These are phyloP conservation scores for Oryzias melastigma DNA, from an alignment of 2,113 vertebrate genomes.

Conservation along the genomic window DNA sequence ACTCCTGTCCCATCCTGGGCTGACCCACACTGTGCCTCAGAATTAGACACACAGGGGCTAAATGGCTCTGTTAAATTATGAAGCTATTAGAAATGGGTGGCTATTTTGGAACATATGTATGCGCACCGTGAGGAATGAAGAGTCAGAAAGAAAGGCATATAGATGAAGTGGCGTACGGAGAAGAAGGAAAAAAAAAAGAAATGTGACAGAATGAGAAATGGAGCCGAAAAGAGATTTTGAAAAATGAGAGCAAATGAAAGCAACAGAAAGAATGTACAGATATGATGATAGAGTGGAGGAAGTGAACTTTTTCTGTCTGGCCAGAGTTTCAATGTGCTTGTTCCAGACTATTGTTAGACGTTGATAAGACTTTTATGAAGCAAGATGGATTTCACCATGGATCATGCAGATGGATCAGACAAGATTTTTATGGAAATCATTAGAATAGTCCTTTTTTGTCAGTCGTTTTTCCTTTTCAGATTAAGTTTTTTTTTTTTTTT, in stretches of 20 bases:
- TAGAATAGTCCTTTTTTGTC: constrained; percentile 17
- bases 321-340: constrained; percentile 39
- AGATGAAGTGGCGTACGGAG: constrained; percentile 30
- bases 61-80: constrained; percentile 67
- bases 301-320: constrained; percentile 47
- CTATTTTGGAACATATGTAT: constrained; percentile 47
- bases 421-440: constrained; percentile 26
- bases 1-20: constrained; percentile 64
- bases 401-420: constrained; percentile 62
- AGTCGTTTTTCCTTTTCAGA: background rate
- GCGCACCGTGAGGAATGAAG: constrained; percentile 45
- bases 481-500: constrained; percentile 6
- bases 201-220: constrained; percentile 58
- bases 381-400: constrained; percentile 67
- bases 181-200: constrained; percentile 45
- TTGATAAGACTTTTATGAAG: constrained; percentile 76
- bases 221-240: constrained; percentile 55
- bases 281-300: constrained; percentile 66
- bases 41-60: constrained; percentile 70
- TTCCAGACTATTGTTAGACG: constrained; percentile 72
- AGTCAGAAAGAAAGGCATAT: constrained; percentile 17
- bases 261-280: constrained; percentile 44
- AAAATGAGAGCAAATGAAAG: constrained; percentile 65
- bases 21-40: constrained; percentile 57
- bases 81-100: constrained; percentile 40